These are phyloP conservation scores for Synanthedon tipuliformis DNA, from an alignment of 2,888 invertebrate species.

Conservation along the genomic window DNA sequence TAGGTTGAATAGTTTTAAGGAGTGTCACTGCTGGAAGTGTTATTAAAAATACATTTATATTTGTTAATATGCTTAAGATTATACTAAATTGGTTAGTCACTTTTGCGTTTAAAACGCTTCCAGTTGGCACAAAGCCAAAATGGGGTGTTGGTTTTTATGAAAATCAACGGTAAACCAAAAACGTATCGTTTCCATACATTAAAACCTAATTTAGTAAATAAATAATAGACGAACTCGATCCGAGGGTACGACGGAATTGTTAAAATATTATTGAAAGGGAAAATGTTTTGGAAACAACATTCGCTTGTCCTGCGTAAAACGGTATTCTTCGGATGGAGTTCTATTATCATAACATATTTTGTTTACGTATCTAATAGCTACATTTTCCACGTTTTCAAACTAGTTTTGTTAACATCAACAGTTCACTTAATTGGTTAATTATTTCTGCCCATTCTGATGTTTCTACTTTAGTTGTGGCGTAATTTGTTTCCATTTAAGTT, in stretches of 20 bases:
- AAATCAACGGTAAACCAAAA: conserved; percentile 59
- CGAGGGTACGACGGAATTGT: conserved; percentile 46
- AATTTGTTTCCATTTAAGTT: neutral
- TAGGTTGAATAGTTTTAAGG: conserved; percentile 48
- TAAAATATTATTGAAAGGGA: conserved; percentile 47
- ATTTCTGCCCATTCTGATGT: conserved; percentile 11
- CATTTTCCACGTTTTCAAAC: conserved; percentile 49
- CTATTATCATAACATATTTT: conserved; percentile 66
- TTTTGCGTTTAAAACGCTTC: conserved; percentile 33
- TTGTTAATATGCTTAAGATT: conserved; percentile 6
- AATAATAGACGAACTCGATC: conserved; percentile 38
- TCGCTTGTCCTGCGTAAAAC: conserved; percentile 37
- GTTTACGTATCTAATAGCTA: conserved; percentile 60
- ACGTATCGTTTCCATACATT: conserved; percentile 65
- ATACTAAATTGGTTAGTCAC: neutral
- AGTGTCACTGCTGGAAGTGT: conserved; percentile 63
- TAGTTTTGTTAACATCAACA: conserved; percentile 27
- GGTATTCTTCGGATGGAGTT: conserved; percentile 63
- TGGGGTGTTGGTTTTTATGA: conserved; percentile 63
- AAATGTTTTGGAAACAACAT: conserved; percentile 64
- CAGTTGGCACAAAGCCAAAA: conserved; percentile 64
- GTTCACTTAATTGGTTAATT: conserved; percentile 39
- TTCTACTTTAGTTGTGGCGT: neutral
- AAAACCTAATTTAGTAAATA: conserved; percentile 44
- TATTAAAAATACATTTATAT: conserved; percentile 19